Base-by-base conservation (phyloP, 2,113 vertebrate species). In the Hiodon tergisus region DNA sequence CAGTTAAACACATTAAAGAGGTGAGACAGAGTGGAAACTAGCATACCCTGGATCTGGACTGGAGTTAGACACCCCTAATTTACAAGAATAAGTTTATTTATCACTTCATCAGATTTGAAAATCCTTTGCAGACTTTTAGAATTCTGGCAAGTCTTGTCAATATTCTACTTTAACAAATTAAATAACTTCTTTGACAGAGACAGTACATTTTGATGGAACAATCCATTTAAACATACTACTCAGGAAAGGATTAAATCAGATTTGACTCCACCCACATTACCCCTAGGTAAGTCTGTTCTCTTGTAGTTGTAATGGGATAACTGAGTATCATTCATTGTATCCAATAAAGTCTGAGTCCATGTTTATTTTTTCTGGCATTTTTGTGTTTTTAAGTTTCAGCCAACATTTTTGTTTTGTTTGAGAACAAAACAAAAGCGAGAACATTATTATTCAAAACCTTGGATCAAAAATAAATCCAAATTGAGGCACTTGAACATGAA, bases 381-480 rank as follows among this genome's bases (percentile, higher is more conserved):
- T 84, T 82, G 78, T 78, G 70, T 76, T 74, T 68, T 78, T 80
- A 83, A 86, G 69, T 79, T 71, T 76, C 81, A 84, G 77, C 74
- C 82, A 78, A 72, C 0, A 47, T 76, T 82, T 83, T 85, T 82
- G 82, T 84, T 86, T 86, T 80, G 83, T 82, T 83, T 83, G 31
- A 31, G 31, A 31, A 31, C 31, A 31, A 31, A 31, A 31, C 77
- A 81, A 82, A 86, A 85, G 78, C 77, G 80, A 85, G 84, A 80
- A 79, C 81, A 87, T 87, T 88, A 86, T 78, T 77, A 83, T 85
- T 83, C 80, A 78, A 60, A 78, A 46, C 77, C 67, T 0, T 54
- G 79, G 80, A 89, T 88, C 84, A 88, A 88, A 89, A 83, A 79
- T 69, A 83, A 73, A 83, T 31, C 82, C 81, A 85, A 86, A 86